Percentiles rank a stretch among this genome's conserved stretches.
phyloP scores from a whole-genome alignment of 2,888 invertebrate genomes.

The Dorcus parallelipipedus region DNA sequence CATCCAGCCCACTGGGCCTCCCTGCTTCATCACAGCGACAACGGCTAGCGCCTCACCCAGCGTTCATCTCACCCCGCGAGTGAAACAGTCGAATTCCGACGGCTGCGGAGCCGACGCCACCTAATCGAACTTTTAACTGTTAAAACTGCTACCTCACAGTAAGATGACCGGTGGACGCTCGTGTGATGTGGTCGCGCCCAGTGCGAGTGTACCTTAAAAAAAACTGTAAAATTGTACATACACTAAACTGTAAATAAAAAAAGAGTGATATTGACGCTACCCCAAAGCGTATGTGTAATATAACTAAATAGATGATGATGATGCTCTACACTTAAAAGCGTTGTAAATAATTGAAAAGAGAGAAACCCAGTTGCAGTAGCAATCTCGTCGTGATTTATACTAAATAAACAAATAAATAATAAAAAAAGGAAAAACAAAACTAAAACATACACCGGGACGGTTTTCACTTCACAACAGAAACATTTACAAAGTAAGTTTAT shows the following conservation, averaged over 20 bases:
- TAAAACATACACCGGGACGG: slow-evolving; percentile 42
- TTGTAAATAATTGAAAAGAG: slow-evolving; percentile 29
- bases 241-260: slow-evolving; percentile 38
- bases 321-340: slow-evolving; percentile 20
- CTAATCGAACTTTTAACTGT: slow-evolving; percentile 24
- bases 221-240: slow-evolving; percentile 25
- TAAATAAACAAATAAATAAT: slow-evolving; percentile 13
- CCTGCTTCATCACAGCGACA: slow-evolving; percentile 49
- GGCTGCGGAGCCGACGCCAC: slow-evolving; percentile 10
- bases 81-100: slow-evolving; percentile 12
- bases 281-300: slow-evolving; percentile 41
- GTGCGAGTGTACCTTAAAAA: slow-evolving; percentile 35
- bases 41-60: slow-evolving; percentile 41
- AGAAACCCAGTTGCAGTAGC: slow-evolving; percentile 32
- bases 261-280: slow-evolving; percentile 43
- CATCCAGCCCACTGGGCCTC: slow-evolving; percentile 81
- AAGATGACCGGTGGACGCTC: slow-evolving; percentile 17
- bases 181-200: slow-evolving; percentile 20
- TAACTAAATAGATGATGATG: slow-evolving; percentile 21
- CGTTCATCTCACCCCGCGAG: slow-evolving; percentile 25
- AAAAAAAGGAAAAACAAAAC: slow-evolving; percentile 17
- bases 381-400: slow-evolving; percentile 34
- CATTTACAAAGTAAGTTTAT: slow-evolving; percentile 7
- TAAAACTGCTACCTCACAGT: slow-evolving; percentile 31
- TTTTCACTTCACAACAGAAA: slow-evolving; percentile 28